Evolutionary conservation across 2,113 vertebrate species (phyloP), one percentile per base, ranked within the genome.

Genomic region (Calidris pugnax): DNA sequence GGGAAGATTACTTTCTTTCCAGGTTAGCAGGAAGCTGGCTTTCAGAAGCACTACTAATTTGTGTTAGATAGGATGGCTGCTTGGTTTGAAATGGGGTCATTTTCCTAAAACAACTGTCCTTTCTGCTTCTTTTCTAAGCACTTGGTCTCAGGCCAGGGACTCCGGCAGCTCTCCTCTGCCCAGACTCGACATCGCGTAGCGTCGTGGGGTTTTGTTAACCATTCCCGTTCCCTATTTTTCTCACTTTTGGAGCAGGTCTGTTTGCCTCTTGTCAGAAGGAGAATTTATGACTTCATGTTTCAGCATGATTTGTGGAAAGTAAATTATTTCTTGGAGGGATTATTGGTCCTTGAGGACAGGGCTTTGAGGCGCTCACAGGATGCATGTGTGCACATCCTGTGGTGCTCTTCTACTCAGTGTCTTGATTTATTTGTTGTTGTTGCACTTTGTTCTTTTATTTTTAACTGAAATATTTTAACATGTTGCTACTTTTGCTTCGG

Each of bases 381-480:
- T 37, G 24, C 12, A 5, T 5, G 41, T 35, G 12, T 33, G 66
- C 71, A 41, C 66, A 76, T 68, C 85, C n/a, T 62, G 77, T 17
- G 27, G 37, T 82, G 43, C 41, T 95, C 27, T 66, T 80, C 43
- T 66, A 26, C 45, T 56, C 63, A 41, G 33, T 47, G 57, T 68
- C 75, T 84, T 71, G 55, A 78, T 87, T 76, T 89, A 78, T 89
- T 76, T 78, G 14, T 64, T 77, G 35, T 17, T 63, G 47, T 39
- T 76, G 56, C 30, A 48, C 45, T 94, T 94, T 78, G 35, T 53
- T 89, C 50, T 80, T 87, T 73, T 68, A n/a, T 89, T 91, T 95
- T 81, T 92, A 76, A 66, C 24, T 4, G 78, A 62, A 94, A 51
- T 93, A 92, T 93, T 93, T 90, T 95, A 81, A 64, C 22, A 45